A percentile compares a stretch with the other conserved stretches of the same genome.
Evolutionary conservation across 2,888 invertebrate genomes (phyloP).

Genomic region (Coenonympha glycerion): DNA sequence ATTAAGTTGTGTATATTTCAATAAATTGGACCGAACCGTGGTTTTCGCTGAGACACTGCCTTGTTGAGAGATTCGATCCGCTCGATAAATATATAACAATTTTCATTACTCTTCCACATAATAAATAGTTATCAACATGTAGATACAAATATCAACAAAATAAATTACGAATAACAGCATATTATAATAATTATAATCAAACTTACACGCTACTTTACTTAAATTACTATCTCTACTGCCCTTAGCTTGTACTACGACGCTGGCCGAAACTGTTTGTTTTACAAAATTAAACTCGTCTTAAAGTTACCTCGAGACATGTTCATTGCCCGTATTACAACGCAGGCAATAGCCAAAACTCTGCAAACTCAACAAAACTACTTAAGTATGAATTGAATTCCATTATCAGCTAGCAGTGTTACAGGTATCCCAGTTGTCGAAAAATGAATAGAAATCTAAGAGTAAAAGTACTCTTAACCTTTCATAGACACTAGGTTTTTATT

Average conservation of each 20-base stretch:
- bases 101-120: slow-evolving; percentile 68
- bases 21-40: slow-evolving; percentile 61
- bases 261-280: slow-evolving; percentile 35
- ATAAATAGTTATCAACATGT: slow-evolving; percentile 76
- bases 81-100: slow-evolving; percentile 71
- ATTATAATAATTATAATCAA: slow-evolving; percentile 64
- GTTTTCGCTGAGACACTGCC: slow-evolving; percentile 40
- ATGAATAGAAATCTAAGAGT: too few species aligned
- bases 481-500: too few species aligned
- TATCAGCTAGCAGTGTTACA: not conserved
- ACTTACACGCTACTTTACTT: slow-evolving; percentile 54
- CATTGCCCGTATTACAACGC: too few species aligned
- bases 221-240: slow-evolving; percentile 54
- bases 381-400: not conserved
- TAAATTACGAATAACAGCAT: slow-evolving; percentile 76
- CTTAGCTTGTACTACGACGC: slow-evolving; percentile 69
- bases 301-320: too few species aligned
- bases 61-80: slow-evolving; percentile 52
- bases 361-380: not conserved
- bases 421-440: not conserved
- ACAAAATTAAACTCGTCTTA: not conserved
- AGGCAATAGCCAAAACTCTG: not conserved
- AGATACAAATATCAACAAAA: slow-evolving; percentile 77
- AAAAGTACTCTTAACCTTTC: too few species aligned
- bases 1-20: slow-evolving; percentile 60